These are phyloP conservation scores for Elanoides forficatus DNA, from an alignment of 2,113 vertebrate species.

Conservation along the genomic window DNA sequence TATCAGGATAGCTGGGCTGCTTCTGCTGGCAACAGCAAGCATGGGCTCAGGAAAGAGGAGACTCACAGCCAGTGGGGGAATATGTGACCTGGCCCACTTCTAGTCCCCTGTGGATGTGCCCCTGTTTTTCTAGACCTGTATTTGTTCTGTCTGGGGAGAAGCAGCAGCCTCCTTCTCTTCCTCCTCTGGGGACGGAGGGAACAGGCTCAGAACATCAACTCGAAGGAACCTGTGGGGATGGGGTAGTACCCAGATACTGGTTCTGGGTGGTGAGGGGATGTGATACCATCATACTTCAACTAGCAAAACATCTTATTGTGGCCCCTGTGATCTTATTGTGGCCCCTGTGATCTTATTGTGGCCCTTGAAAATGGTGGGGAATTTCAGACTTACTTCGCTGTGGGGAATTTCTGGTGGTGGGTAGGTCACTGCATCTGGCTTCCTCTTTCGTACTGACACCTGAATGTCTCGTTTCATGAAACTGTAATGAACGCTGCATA, in stretches of 20 bases:
- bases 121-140: not conserved
- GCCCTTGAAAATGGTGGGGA: not conserved
- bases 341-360: too few species aligned
- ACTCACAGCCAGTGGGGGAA: not conserved
- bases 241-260: not conserved
- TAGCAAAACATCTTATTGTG: not conserved
- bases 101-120: not conserved
- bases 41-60: not conserved
- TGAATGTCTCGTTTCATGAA: not conserved
- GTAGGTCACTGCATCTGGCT: rapidly evolving
- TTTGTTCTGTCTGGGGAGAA: not conserved
- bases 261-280: rapidly evolving
- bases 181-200: not conserved
- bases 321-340: too few species aligned
- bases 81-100: not conserved
- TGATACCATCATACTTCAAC: not conserved
- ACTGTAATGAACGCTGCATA: rapidly evolving
- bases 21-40: not conserved
- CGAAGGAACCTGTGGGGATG: not conserved
- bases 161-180: not conserved
- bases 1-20: not conserved
- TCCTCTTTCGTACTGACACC: not conserved
- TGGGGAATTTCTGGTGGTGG: not conserved
- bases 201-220: not conserved
- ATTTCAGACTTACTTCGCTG: not conserved